A percentile compares a stretch with the other conserved stretches of the same genome.
phyloP scores from a whole-genome alignment of 1,140 invertebrate species.

The Drosophila tani region DNA sequence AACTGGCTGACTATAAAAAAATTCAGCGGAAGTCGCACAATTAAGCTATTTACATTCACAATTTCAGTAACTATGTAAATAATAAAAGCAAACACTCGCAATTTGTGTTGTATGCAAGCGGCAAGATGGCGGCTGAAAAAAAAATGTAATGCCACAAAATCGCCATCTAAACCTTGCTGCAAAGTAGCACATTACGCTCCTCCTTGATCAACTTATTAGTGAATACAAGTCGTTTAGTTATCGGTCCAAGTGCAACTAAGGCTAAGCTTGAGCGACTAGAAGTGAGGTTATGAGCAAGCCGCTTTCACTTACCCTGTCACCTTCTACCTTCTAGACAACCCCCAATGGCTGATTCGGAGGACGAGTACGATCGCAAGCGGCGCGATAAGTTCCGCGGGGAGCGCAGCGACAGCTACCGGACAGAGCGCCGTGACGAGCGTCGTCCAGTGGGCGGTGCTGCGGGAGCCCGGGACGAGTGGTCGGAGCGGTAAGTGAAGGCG shows the following conservation, averaged over 20 bases:
- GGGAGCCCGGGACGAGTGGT: slow-evolving; percentile 90
- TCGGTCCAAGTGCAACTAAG: background rate
- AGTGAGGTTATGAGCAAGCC: slow-evolving; percentile 33
- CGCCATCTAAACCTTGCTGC: background rate
- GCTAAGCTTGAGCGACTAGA: background rate
- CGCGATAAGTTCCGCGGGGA: slow-evolving; percentile 96
- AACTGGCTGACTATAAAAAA: too few relatives aligned
- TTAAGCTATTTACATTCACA: background rate
- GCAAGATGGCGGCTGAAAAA: slow-evolving; percentile 24
- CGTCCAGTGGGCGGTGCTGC: slow-evolving; percentile 60
- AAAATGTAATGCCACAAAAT: background rate
- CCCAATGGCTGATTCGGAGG: slow-evolving; percentile 95
- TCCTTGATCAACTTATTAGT: background rate
- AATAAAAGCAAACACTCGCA: background rate
- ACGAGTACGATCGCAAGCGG: slow-evolving; percentile 95
- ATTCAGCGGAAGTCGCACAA: too few relatives aligned
- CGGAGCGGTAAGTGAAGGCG: slow-evolving; percentile 86
- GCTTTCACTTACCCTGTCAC: slow-evolving; percentile 39
- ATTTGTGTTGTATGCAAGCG: background rate
- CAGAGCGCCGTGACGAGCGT: slow-evolving; percentile 90
- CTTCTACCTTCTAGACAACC: slow-evolving; percentile 28
- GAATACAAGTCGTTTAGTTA: background rate
- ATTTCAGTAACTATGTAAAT: background rate
- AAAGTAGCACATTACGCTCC: too few relatives aligned
- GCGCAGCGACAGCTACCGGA: slow-evolving; percentile 91